These are phyloP conservation scores for Listronotus oregonensis DNA, from an alignment of 1,140 invertebrate genomes.

Conservation along the genomic window DNA sequence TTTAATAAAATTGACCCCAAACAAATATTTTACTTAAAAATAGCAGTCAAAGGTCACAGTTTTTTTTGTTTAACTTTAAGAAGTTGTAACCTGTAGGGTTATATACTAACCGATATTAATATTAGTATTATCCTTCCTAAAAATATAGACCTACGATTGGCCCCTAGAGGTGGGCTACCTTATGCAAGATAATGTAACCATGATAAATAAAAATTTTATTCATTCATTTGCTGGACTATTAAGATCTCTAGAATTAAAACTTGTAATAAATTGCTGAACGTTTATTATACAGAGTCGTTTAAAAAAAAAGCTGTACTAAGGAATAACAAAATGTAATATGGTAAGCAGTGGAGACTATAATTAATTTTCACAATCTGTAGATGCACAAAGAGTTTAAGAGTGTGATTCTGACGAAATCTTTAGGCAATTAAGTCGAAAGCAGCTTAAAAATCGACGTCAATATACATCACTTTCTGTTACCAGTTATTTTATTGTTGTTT, in stretches of 20 bases:
- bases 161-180: too few species aligned
- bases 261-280: neutral
- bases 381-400: neutral
- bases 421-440: neutral
- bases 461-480: conserved; percentile 1
- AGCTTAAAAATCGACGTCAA: neutral
- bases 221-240: neutral
- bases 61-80: too few species aligned
- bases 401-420: neutral
- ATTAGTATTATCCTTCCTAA: too few species aligned
- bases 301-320: conserved; percentile 29
- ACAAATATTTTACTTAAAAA: too few species aligned
- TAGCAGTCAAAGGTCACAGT: too few species aligned
- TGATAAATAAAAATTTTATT: too few species aligned
- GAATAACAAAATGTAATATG: conserved; percentile 27
- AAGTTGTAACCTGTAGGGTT: too few species aligned
- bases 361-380: conserved; percentile 3
- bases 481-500: neutral
- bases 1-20: too few species aligned
- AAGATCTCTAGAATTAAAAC: conserved; percentile 13
- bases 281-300: conserved; percentile 24
- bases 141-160: too few species aligned
- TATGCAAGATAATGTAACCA: too few species aligned
- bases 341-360: neutral
- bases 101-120: too few species aligned